Base-by-base conservation (phyloP, 2,797 vertebrate genomes). In the Cetoscarus ocellatus region DNA sequence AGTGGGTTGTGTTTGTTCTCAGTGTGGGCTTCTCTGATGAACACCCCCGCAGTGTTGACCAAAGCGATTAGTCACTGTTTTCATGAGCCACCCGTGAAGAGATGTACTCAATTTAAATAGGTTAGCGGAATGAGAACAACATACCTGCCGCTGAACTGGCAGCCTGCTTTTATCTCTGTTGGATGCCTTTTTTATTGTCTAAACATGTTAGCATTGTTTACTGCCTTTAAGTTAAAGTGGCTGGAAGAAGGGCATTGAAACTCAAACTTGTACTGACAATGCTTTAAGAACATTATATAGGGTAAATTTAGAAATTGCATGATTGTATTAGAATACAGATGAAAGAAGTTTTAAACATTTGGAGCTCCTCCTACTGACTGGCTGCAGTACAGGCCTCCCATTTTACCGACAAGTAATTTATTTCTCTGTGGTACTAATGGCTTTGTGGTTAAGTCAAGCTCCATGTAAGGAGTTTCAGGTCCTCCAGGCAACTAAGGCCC, bases 41-140 rank as follows among this genome's bases (percentile, higher is more conserved):
- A 82, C 73, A 68, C 84, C 91, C 86, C 82, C 75, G 74, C 85
- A 61, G 75, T 81, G 88, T 92, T 93, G 87, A 91, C 88, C 87
- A 79, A 86, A 79, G 72, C 61, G 79, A 91, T 92, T 87, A 87
- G 81, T 81, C 67, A 78, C 75, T 84, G 80, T 87, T 91, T 54
- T 88, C 89, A 77, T 84, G 79, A 85, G 81, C 83, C 88, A 85
- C 84, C 90, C 75, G 52, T 79, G 80, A 91, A 82, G 86, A 87
- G 63, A 69, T 86, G 73, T 73, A 59, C 81, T 89, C 67, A 40
- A 84, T 91, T 87, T 83, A 90, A 88, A 88, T 88, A 86, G 84
- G 77, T 87, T 82, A 87, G 69, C 76, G 75, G 66, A 87, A 78
- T 70, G 73, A 84, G 81, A 88, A 65, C 66, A 79, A 78, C 81